Percentiles rank a stretch among this genome's conserved stretches.
Conservation (phyloP, 1,140 invertebrate species). For the Drosophila lacertosa region DNA sequence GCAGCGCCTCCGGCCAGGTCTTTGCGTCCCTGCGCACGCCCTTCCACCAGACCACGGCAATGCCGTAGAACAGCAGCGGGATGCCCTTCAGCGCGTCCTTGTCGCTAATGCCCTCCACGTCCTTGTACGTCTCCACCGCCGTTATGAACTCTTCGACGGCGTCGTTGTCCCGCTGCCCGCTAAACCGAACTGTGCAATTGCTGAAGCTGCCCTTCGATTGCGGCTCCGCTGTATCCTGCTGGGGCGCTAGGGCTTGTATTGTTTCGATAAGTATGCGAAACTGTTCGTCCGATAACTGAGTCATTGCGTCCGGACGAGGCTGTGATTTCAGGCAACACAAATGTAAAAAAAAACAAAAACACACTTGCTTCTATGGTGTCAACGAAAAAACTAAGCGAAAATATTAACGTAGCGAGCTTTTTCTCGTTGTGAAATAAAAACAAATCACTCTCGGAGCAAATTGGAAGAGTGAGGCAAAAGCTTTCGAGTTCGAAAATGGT, state of each 20-base stretch:
- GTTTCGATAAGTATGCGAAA: slow-evolving; percentile 69
- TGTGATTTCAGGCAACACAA: neutral
- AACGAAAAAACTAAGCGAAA: slow-evolving; percentile 11
- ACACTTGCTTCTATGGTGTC: slow-evolving; percentile 9
- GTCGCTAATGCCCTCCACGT: slow-evolving; percentile 78
- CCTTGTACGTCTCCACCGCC: slow-evolving; percentile 74
- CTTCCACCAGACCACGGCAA: slow-evolving; percentile 78
- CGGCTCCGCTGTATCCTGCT: slow-evolving; percentile 27
- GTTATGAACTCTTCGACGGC: slow-evolving; percentile 81
- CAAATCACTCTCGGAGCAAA: neutral
- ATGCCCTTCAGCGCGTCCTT: slow-evolving; percentile 74
- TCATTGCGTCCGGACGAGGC: slow-evolving; percentile 34
- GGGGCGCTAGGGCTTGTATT: slow-evolving; percentile 47
- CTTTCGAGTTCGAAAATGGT: slow-evolving; percentile 58
- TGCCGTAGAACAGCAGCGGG: slow-evolving; percentile 60
- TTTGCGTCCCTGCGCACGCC: slow-evolving; percentile 71
- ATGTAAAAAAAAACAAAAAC: slow-evolving; percentile 31
- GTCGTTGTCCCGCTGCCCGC: slow-evolving; percentile 77
- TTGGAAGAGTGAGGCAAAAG: slow-evolving; percentile 15
- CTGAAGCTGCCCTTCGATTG: slow-evolving; percentile 76
- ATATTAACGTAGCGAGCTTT: slow-evolving; percentile 3
- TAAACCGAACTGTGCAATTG: slow-evolving; percentile 67
- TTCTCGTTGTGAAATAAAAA: slow-evolving; percentile 58
- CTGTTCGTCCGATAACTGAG: slow-evolving; percentile 66
- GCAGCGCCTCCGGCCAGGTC: slow-evolving; percentile 67